Conservation (phyloP, 2,113 vertebrate genomes). For the Paradisaea rubra region DNA sequence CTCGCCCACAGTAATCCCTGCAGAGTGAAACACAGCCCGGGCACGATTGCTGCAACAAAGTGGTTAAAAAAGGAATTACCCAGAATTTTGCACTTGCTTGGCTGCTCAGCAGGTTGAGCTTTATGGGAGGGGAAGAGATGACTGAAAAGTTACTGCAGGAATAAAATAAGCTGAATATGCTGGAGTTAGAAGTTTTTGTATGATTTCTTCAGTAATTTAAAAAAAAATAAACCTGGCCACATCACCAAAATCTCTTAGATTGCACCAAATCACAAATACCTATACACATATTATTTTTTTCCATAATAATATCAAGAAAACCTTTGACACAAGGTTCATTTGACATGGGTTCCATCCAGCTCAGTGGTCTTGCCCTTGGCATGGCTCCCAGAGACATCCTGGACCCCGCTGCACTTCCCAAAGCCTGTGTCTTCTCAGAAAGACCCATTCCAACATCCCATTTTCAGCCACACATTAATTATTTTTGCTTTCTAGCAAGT, state of each 20-base stretch:
- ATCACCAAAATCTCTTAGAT: not conserved
- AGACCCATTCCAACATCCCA: not conserved
- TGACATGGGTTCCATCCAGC: not conserved
- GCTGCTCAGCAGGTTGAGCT: not conserved
- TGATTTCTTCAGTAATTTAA: not conserved
- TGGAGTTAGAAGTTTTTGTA: not conserved
- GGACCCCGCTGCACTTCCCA: accelerated
- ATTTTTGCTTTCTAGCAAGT: conserved; percentile 45
- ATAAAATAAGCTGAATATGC: not conserved
- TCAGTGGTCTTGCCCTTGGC: not conserved
- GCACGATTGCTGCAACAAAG: not conserved
- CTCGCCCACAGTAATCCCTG: not conserved
- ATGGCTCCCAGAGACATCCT: not conserved
- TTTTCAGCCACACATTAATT: conserved; percentile 5
- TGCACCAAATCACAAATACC: not conserved
- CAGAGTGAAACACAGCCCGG: not conserved
- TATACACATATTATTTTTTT: not conserved
- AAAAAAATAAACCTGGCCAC: not conserved
- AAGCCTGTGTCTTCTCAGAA: not conserved
- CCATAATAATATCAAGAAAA: not conserved
- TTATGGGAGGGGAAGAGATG: not conserved
- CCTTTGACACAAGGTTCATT: not conserved
- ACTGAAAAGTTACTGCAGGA: not conserved
- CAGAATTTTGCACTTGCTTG: accelerated
- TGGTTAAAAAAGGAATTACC: conserved; percentile 1